Evolutionary conservation across 2,888 invertebrate genomes (phyloP).

Genomic region (Ectobius pallidus): DNA sequence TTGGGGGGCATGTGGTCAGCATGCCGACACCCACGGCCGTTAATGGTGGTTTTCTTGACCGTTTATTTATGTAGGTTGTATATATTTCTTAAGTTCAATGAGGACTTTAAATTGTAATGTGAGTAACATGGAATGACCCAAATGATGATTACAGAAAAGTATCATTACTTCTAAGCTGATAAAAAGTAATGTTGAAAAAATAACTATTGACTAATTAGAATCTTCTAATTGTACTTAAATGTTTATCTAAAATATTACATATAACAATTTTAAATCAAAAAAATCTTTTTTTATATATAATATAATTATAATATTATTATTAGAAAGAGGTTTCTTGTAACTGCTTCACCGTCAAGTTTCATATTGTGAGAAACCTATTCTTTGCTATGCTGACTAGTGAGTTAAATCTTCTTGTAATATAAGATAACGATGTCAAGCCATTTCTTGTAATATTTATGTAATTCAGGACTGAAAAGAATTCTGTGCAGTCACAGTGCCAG

Average conservation of each 20-base stretch:
- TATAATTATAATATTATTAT: conserved; percentile 24
- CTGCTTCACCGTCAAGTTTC: conserved; percentile 32
- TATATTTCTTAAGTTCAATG: no score
- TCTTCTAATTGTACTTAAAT: conserved; percentile 43
- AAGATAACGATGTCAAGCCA: conserved; percentile 29
- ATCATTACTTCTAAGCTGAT: conserved; percentile 22
- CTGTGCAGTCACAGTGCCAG: conserved; percentile 1
- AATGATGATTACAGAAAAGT: conserved; percentile 18
- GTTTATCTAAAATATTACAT: conserved; percentile 38
- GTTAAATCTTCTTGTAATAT: conserved; percentile 32
- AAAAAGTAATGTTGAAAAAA: conserved; percentile 34
- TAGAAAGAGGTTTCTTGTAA: conserved; percentile 34
- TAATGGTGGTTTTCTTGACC: no score
- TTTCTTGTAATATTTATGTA: conserved; percentile 25
- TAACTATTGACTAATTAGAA: conserved; percentile 36
- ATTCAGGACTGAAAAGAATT: conserved; percentile 15
- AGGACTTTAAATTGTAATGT: no score
- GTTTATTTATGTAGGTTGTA: no score
- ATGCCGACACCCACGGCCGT: no score
- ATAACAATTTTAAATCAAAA: conserved; percentile 40
- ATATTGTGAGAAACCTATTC: conserved; percentile 28
- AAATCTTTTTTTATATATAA: conserved; percentile 37
- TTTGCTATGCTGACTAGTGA: conserved; percentile 28
- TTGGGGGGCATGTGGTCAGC: no score
- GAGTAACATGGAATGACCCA: no score